Conservation (phyloP, 2,113 vertebrate genomes). For the Centropus unirufus region DNA sequence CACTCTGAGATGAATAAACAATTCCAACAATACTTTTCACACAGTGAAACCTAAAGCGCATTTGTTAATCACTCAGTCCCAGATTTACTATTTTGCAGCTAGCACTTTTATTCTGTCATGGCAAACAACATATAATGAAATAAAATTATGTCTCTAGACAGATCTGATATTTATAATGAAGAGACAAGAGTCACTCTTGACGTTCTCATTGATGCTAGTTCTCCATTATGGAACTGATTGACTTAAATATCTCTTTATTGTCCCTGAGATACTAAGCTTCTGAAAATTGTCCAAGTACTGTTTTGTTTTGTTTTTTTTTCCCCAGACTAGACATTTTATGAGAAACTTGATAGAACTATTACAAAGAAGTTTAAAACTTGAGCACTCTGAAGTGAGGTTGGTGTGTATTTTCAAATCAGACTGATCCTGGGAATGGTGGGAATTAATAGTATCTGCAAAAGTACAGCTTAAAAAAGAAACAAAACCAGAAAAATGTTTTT, state of each 20-base stretch:
- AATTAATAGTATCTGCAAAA: background rate
- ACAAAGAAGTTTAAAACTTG: background rate
- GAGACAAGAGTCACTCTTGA: background rate
- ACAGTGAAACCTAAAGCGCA: background rate
- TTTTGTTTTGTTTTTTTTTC: background rate
- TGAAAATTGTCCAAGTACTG: background rate
- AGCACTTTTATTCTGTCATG: background rate
- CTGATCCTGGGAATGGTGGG: background rate
- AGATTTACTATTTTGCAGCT: background rate
- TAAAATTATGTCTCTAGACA: slow-evolving; percentile 29
- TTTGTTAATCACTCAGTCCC: slow-evolving; percentile 6
- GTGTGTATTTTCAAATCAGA: background rate
- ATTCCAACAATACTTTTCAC: background rate
- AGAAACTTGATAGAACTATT: background rate
- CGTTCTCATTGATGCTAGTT: slow-evolving; percentile 7
- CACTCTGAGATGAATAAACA: slow-evolving; percentile 5
- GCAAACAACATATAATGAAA: slow-evolving; percentile 12
- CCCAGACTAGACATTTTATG: background rate
- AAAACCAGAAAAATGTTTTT: no score
- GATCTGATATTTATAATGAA: background rate
- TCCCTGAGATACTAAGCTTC: background rate
- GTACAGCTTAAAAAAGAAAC: background rate
- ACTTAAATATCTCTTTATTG: background rate
- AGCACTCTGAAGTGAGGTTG: background rate
- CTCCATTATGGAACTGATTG: background rate